These are phyloP conservation scores for Pangasius krempfi DNA, from an alignment of 2,797 vertebrate species.

Conservation along the genomic window DNA sequence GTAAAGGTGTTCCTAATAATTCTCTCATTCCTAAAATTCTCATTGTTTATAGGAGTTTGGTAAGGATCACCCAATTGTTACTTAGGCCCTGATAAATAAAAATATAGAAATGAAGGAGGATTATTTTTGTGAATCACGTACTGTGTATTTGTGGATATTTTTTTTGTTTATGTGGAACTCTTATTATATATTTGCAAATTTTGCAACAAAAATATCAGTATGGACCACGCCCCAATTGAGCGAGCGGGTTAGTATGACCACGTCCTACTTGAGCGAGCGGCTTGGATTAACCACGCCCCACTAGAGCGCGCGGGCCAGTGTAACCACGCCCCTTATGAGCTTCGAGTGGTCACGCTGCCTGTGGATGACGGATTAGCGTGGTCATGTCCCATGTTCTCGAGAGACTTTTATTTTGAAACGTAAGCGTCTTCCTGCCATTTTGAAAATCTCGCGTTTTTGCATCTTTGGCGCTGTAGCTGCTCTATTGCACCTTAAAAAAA, in stretches of 20 bases:
- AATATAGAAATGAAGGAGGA: too few species aligned
- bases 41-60: too few species aligned
- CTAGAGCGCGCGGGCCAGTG: background rate
- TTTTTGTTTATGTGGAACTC: too few species aligned
- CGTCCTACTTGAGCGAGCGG: background rate
- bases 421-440: constrained; percentile 33
- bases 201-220: too few species aligned
- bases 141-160: too few species aligned
- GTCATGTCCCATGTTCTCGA: background rate
- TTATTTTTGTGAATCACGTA: too few species aligned
- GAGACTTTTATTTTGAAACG: constrained; percentile 53
- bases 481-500: constrained; percentile 37
- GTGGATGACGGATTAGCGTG: background rate
- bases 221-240: background rate
- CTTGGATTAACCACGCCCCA: too few species aligned
- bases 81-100: too few species aligned
- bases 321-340: background rate
- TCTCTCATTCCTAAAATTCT: too few species aligned
- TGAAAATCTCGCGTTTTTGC: constrained; percentile 19
- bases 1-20: too few species aligned
- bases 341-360: background rate
- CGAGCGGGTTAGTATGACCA: background rate
- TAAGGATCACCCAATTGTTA: too few species aligned
- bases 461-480: constrained; percentile 35
- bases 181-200: too few species aligned